Percentiles rank a stretch among this genome's conserved stretches.
Conservation (phyloP, 2,888 invertebrate species). For the Hyalella azteca region DNA sequence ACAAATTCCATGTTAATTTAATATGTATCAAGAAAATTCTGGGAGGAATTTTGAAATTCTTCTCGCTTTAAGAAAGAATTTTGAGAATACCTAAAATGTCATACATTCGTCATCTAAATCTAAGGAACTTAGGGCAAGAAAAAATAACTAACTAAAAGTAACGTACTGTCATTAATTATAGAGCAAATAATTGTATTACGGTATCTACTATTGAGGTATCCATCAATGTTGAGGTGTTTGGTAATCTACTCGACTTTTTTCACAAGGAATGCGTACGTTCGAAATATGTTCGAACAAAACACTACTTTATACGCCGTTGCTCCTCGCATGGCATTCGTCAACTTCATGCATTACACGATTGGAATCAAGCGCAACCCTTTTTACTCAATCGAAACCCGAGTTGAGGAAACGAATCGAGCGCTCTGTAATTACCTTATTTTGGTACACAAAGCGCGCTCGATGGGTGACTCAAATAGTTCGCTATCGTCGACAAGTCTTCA, state of each 20-base stretch:
- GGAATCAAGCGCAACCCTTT: slow-evolving; percentile 1
- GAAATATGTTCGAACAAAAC: not conserved
- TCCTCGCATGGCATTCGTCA: not conserved
- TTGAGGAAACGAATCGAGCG: not conserved
- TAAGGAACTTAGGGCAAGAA: too few relatives aligned
- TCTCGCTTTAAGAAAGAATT: too few relatives aligned
- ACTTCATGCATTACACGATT: not conserved
- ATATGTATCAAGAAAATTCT: too few relatives aligned
- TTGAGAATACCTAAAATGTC: too few relatives aligned
- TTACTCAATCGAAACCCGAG: slow-evolving; percentile 6
- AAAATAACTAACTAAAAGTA: too few relatives aligned
- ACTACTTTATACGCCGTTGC: not conserved
- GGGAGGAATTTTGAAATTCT: too few relatives aligned
- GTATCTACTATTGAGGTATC: not conserved
- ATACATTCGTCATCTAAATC: too few relatives aligned
- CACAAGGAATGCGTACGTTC: not conserved
- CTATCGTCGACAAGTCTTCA: not conserved
- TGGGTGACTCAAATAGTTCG: slow-evolving; percentile 27
- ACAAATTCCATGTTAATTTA: too few relatives aligned
- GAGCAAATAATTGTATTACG: too few relatives aligned
- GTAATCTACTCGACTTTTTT: not conserved
- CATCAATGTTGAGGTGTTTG: not conserved
- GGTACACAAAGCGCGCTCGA: slow-evolving; percentile 18
- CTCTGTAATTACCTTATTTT: slow-evolving; percentile 35
- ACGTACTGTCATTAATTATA: too few relatives aligned